Base-by-base conservation (phyloP, 2,888 invertebrate genomes). In the Labia minor region DNA sequence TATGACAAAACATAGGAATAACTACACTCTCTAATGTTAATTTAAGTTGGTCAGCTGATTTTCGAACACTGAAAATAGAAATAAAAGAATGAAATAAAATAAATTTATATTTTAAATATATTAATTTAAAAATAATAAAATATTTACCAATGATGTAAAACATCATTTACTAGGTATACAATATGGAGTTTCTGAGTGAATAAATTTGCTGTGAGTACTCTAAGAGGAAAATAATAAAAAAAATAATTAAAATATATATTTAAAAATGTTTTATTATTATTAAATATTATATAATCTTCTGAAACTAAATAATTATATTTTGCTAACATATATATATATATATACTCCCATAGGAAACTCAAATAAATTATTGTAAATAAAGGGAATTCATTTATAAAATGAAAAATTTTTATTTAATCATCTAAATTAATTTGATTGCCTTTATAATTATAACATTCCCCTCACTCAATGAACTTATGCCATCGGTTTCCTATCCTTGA, bases 81-180 rank as follows among this genome's bases (percentile, higher is more conserved):
- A 21, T 49, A 21, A 63, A 19, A 67, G 18, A 61, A 18, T 62
- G 26, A 64, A 33, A 37, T 37, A 20, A 61, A 62, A 67, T 49
- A 63, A 67, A 16, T 16, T 37, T 37, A 72, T 67, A 16, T 49
- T 16, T 16, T 62, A 49, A 67, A 70, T 66, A 66, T 68, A 64
- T 65, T 65, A 61, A 67, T 65, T 61, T n/a, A 37, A 69, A 66
- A 61, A 65, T 18, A 67, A 62, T 37, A 68, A 65, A 37, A 68
- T 49, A 86, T 87, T 87, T 85, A 93, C 92, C 93, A 95, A 81
- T 98, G 96, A 80, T 98, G 97, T 66, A 99, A 84, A 70, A 99
- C 91, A 84, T 99, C 98, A 82, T 99, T 99, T 74, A 99, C 92
- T 75, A 99, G 85, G 82, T 99, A 99, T 77, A 99, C 95, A 78